Evolutionary conservation across 1,140 invertebrate genomes (phyloP), one percentile per base, ranked within the genome.

Genomic region (Philopotamus ludificatus): DNA sequence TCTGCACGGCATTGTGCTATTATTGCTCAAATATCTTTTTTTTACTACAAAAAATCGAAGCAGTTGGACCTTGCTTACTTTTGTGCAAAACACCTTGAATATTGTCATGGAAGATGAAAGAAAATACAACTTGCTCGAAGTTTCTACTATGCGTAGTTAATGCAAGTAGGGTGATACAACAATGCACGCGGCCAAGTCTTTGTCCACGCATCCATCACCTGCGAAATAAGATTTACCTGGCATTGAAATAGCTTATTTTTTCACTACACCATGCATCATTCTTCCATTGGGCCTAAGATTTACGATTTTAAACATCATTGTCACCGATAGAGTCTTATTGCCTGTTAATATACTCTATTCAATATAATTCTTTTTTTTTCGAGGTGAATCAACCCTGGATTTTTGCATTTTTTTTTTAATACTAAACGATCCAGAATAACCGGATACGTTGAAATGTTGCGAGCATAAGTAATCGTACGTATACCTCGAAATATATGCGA

Each of bases 211-310:
- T 68, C 63, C 63, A 66, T 69, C 67, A 69, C 67, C 67, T 66
- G 63, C 67, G 63, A 62, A 65, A 65, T 68, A 58, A 68, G 67
- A 62, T 44, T 65, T 65, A 68, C 67, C 67, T 63, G 67, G 67
- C 63, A 63, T 65, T 63, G 42, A 68, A 59, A 68, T 60, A 60
- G 25, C 61, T 53, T 62, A 68, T 68, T 68, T 60, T n/a, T 67
- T 54, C 21, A 26, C 15, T 51, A 12, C 45, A 54, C 26, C 62
- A 44, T 47, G 58, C 59, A 54, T 66, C 60, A 54, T 67, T 55
- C 22, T 26, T 8, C 22, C 8, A 23, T 22, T n/a, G n/a, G n/a
- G n/a, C n/a, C n/a, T n/a, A n/a, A n/a, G 57, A 66, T 65, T 65
- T 69, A 69, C 49, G 58, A 51, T 58, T 63, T 59, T 42, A 42